Percentiles rank a stretch among this genome's conserved stretches.
phyloP scores from a whole-genome alignment of 2,888 invertebrate species.

The Orthosia gracilis region DNA sequence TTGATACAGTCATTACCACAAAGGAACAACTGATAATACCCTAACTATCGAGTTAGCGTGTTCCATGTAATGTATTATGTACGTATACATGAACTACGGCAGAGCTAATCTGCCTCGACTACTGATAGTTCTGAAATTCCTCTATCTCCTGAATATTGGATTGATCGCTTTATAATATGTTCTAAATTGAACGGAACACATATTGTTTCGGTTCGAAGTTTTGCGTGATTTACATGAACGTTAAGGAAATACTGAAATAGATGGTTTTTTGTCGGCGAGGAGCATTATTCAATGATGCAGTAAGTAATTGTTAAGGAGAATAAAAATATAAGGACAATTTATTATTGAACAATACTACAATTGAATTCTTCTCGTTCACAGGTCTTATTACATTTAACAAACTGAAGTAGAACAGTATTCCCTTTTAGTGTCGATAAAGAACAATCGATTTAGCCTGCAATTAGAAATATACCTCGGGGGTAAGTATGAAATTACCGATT shows the following conservation, averaged over 20 bases:
- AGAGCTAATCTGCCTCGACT: constrained; percentile 30
- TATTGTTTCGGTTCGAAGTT: constrained; percentile 1
- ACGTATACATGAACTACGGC: constrained; percentile 6
- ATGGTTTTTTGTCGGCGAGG: not conserved
- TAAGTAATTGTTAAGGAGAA: too few species aligned
- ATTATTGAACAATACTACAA: too few species aligned
- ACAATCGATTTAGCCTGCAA: too few species aligned
- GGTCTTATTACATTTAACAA: too few species aligned
- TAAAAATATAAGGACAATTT: too few species aligned
- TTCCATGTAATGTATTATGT: constrained; percentile 2
- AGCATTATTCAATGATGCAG: too few species aligned
- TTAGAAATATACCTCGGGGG: too few species aligned
- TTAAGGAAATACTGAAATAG: not conserved
- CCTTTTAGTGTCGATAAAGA: too few species aligned
- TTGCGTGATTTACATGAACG: not conserved
- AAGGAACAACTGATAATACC: not conserved
- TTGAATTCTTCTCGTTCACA: too few species aligned
- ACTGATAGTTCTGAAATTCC: constrained; percentile 27
- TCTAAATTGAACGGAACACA: constrained; percentile 19
- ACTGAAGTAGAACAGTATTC: too few species aligned
- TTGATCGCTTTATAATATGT: constrained; percentile 45
- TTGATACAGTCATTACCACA: not conserved
- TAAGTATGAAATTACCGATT: too few species aligned
- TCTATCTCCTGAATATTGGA: constrained; percentile 52
- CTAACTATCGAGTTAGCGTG: not conserved